Evolutionary conservation across 1,140 invertebrate genomes (phyloP).

Genomic region (Steinernema feltiae): DNA sequence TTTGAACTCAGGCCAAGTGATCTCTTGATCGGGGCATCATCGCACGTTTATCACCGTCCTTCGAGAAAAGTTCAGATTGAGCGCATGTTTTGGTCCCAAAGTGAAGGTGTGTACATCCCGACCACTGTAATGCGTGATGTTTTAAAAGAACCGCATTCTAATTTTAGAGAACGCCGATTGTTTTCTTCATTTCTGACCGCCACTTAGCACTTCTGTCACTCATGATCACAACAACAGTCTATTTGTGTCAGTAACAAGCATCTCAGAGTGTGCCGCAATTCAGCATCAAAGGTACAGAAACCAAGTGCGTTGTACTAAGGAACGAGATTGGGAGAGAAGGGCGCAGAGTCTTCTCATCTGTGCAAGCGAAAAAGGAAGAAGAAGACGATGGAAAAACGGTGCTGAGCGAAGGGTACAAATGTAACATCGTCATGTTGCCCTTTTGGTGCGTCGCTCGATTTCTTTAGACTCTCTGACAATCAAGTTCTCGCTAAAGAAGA

Average conservation of each 20-base stretch:
- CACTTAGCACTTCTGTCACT: too few species aligned
- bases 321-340: too few species aligned
- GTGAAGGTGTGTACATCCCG: too few species aligned
- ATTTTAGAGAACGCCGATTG: background rate
- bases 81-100: background rate
- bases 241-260: background rate
- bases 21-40: background rate
- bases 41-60: background rate
- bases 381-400: background rate
- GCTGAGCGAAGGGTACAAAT: background rate
- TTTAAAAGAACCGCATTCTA: too few species aligned
- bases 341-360: background rate
- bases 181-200: background rate
- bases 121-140: too few species aligned
- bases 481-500: background rate
- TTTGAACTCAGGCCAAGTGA: background rate
- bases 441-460: background rate
- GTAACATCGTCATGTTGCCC: constrained; percentile 1
- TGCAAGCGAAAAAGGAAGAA: background rate
- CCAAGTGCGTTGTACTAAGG: too few species aligned
- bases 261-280: too few species aligned
- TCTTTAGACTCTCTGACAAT: background rate
- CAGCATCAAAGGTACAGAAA: too few species aligned
- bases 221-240: background rate
- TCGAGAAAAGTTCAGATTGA: background rate